Conservation (phyloP, 2,888 invertebrate species). For the Timema podura region DNA sequence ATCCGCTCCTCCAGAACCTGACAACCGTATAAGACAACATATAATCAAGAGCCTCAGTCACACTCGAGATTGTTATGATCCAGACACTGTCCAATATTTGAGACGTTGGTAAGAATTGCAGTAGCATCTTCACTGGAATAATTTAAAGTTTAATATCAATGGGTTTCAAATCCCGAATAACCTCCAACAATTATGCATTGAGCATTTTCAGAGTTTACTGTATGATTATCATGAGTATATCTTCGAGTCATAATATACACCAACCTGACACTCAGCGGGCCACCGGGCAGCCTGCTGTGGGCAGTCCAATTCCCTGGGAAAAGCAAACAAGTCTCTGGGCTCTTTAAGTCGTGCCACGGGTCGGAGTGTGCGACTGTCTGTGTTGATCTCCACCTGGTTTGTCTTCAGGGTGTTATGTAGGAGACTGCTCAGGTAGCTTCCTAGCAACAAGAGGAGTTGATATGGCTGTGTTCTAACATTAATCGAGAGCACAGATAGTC, state of each 20-base stretch:
- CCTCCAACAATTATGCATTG: too few species aligned
- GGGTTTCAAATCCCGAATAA: too few species aligned
- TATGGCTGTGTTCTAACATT: too few species aligned
- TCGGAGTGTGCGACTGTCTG: slow-evolving; percentile 59
- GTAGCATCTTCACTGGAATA: too few species aligned
- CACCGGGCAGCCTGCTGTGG: slow-evolving; percentile 77
- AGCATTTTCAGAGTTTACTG: too few species aligned
- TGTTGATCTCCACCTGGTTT: slow-evolving; percentile 64
- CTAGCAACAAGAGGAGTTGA: slow-evolving; percentile 40
- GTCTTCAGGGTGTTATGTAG: slow-evolving; percentile 62
- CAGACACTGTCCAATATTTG: too few species aligned
- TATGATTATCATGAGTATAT: too few species aligned
- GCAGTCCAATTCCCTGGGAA: slow-evolving; percentile 65
- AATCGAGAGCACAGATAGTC: too few species aligned
- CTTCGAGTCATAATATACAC: slow-evolving; percentile 12
- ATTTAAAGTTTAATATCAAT: too few species aligned
- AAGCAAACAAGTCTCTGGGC: slow-evolving; percentile 66
- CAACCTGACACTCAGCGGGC: slow-evolving; percentile 87
- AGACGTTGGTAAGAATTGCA: too few species aligned
- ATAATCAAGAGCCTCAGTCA: too few species aligned
- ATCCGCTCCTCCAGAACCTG: slow-evolving; percentile 81
- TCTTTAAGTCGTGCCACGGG: slow-evolving; percentile 63
- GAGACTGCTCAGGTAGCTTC: slow-evolving; percentile 60
- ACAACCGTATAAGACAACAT: not conserved
- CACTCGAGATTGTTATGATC: too few species aligned